These are phyloP conservation scores for Neosilurus mollespiculum DNA, from an alignment of 2,797 vertebrate genomes.

Conservation along the genomic window DNA sequence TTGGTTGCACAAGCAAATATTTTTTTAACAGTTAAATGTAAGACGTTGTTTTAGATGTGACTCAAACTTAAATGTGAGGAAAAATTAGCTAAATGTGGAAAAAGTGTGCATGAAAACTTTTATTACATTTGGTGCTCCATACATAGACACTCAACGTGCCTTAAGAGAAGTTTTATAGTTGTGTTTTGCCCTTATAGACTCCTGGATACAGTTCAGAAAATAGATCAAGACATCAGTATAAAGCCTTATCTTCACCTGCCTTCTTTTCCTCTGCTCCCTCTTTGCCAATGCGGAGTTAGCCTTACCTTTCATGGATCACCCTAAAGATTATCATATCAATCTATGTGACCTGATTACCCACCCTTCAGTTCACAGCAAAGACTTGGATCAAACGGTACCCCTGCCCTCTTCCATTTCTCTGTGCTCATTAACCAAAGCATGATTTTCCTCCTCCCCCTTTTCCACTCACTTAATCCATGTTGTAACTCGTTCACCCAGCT, in stretches of 20 bases:
- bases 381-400: conserved; percentile 36
- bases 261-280: conserved; percentile 25
- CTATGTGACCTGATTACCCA: conserved; percentile 48
- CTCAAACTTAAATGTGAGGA: too few species aligned
- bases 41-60: too few species aligned
- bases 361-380: conserved; percentile 35
- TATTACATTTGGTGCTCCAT: not conserved
- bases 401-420: conserved; percentile 49
- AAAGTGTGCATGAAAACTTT: too few species aligned
- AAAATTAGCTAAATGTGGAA: too few species aligned
- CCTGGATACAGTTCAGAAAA: conserved; percentile 27
- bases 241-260: not conserved
- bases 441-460: conserved; percentile 41
- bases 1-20: too few species aligned
- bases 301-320: conserved; percentile 47
- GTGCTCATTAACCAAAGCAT: conserved; percentile 51
- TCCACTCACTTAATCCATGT: conserved; percentile 7
- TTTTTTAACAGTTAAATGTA: too few species aligned
- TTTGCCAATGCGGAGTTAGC: conserved; percentile 45
- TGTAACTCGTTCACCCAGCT: conserved; percentile 32
- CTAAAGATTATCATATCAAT: conserved; percentile 52
- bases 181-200: conserved; percentile 16
- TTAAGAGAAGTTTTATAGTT: not conserved
- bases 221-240: conserved; percentile 44
- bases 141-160: not conserved